Conservation (phyloP, 64 coral and sea anemone genomes). For the Orbicella faveolata region DNA sequence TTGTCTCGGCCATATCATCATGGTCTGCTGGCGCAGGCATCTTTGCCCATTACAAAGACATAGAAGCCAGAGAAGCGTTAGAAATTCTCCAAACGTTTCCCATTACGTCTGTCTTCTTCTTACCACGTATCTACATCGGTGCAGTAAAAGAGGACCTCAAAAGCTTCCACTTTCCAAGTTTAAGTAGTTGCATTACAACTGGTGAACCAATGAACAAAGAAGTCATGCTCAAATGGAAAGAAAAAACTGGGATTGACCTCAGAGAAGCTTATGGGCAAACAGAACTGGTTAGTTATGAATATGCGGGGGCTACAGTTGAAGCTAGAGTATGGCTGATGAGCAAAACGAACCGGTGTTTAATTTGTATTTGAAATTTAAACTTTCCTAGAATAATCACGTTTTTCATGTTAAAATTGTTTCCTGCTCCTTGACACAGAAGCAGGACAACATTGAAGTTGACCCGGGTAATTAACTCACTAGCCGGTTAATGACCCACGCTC, state of each 20-base stretch:
- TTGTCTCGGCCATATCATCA: fast-evolving
- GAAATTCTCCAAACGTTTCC: background rate
- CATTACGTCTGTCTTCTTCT: background rate
- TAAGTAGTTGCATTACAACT: background rate
- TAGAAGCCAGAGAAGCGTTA: background rate
- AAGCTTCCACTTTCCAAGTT: background rate
- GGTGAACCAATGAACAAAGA: background rate
- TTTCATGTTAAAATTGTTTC: too few relatives aligned
- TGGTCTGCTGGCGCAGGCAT: background rate
- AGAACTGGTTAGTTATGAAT: background rate
- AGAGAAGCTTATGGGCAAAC: background rate
- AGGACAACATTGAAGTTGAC: too few relatives aligned
- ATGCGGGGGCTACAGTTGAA: too few relatives aligned
- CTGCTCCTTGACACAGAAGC: too few relatives aligned
- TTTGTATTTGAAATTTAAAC: too few relatives aligned
- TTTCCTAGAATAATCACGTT: too few relatives aligned
- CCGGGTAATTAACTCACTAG: too few relatives aligned
- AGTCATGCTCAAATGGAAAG: background rate
- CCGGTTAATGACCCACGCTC: too few relatives aligned
- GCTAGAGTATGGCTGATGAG: too few relatives aligned
- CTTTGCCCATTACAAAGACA: background rate
- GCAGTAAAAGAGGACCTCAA: background rate
- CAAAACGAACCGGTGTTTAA: too few relatives aligned
- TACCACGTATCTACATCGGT: background rate
- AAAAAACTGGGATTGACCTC: background rate